These are phyloP conservation scores for Blastomussa wellsi DNA, from an alignment of 92 coral and sea anemone species.

Conservation along the genomic window DNA sequence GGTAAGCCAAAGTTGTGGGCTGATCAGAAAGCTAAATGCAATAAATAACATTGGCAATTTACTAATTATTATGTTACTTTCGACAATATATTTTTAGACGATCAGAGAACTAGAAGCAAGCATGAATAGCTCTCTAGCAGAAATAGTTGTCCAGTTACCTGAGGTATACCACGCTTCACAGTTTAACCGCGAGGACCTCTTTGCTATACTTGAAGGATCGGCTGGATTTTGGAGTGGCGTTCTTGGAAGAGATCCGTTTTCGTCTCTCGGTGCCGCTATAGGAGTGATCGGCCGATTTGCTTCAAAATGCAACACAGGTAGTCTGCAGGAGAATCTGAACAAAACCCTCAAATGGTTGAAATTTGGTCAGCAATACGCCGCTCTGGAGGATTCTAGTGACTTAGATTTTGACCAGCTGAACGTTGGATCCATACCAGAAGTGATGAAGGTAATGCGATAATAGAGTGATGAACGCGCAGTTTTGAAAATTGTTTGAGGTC, in stretches of 20 bases:
- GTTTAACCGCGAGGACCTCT: conserved; percentile 11
- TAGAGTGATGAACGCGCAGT: too few species aligned
- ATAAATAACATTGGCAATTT: too few species aligned
- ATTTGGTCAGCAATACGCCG: conserved; percentile 36
- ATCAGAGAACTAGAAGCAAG: conserved; percentile 1
- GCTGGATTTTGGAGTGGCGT: conserved; percentile 5
- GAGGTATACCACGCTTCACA: background rate
- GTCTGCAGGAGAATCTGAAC: background rate
- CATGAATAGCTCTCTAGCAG: conserved; percentile 13
- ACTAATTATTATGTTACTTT: background rate
- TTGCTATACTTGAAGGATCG: background rate
- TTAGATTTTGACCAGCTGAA: conserved; percentile 42
- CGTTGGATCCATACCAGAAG: conserved; percentile 42
- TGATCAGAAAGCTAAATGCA: too few species aligned
- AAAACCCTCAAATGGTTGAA: conserved; percentile 27
- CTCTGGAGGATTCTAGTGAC: conserved; percentile 39
- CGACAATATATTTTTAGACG: background rate
- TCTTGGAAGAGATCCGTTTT: background rate
- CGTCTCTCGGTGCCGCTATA: background rate
- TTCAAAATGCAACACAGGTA: conserved; percentile 9
- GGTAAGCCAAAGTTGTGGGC: too few species aligned
- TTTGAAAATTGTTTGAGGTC: too few species aligned
- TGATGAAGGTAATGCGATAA: conserved; percentile 33
- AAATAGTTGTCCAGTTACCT: background rate
- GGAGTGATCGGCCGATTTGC: conserved; percentile 20